Base-by-base conservation (phyloP, 2,113 vertebrate genomes). In the Mionectes macconnelli region DNA sequence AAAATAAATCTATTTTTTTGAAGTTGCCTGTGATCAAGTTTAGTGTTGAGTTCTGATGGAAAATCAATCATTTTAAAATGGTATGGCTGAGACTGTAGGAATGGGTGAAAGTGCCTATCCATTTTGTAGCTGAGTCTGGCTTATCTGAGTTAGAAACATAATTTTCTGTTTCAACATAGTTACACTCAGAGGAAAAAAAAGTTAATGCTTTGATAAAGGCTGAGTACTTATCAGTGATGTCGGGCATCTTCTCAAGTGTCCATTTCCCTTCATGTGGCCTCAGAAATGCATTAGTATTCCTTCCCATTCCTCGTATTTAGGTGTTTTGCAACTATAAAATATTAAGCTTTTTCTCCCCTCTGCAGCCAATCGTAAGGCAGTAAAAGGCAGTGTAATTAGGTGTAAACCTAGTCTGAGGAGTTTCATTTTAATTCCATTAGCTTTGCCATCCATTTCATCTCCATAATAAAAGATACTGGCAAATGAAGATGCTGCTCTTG, bases 361-460 rank as follows among this genome's bases (percentile, higher is more conserved):
- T 89, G 14, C 16, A 89, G 60, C 52, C 87, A 79, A 8, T 87
- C 13, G 1, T 16, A 60, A 72, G 31, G 47, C 33, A 64, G 25
- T 50, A 63, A 72, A 82, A 82, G n/a, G 39, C 74, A 62, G 79
- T 68, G 45, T 23, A 87, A 57, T 53, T 85, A 42, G 39, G 47
- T 83, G 31, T 82, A 91, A 94, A 74, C 37, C 56, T 66, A 49
- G 72, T 47, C 50, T 85, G 73, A 93, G 69, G 68, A 57, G 52
- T 93, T 63, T 87, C 77, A 89, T 93, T 94, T 94, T 70, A 82
- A 27, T 90, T 92, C 75, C 37, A 72, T 93, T 87, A 87, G 35
- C 27, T 93, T 91, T 92, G 44, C 91, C 91, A 95, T 89, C 85
- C 87, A 67, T 77, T 95, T 95, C 44, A 27, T 85, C 63, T 93